phyloP scores from a whole-genome alignment of 92 coral and sea anemone species.

The Porites rus region DNA sequence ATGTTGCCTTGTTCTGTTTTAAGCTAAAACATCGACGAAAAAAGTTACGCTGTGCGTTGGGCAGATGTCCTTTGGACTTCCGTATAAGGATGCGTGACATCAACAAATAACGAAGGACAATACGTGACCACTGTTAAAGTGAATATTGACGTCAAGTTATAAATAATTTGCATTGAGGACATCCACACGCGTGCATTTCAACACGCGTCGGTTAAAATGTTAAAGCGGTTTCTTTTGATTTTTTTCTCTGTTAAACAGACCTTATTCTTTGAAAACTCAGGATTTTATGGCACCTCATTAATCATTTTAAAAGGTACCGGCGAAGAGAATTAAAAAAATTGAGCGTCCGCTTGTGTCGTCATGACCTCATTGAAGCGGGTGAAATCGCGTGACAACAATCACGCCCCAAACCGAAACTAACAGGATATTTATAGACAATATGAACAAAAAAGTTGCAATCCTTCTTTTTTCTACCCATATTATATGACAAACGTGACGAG shows the following conservation, averaged over 20 bases:
- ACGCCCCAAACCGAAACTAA: not conserved
- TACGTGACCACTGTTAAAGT: no score
- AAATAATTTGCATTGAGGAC: not conserved
- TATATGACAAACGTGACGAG: not conserved
- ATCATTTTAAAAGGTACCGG: not conserved
- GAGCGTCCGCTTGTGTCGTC: not conserved
- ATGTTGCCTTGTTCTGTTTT: no score
- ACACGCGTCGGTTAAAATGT: not conserved
- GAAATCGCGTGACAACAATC: constrained; percentile 10
- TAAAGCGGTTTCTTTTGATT: not conserved
- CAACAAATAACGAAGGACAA: no score
- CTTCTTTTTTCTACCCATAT: not conserved
- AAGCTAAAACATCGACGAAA: no score
- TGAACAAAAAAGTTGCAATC: not conserved
- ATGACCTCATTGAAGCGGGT: not conserved
- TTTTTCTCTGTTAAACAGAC: not conserved
- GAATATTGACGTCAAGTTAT: no score
- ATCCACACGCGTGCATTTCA: not conserved
- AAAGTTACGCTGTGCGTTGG: no score
- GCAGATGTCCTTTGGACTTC: no score
- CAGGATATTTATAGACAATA: not conserved
- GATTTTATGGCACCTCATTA: not conserved
- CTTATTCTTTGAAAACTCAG: not conserved
- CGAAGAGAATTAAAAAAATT: not conserved
- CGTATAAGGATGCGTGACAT: no score